Base-by-base conservation (phyloP, 2,113 vertebrate genomes). In the Xyrauchen texanus region DNA sequence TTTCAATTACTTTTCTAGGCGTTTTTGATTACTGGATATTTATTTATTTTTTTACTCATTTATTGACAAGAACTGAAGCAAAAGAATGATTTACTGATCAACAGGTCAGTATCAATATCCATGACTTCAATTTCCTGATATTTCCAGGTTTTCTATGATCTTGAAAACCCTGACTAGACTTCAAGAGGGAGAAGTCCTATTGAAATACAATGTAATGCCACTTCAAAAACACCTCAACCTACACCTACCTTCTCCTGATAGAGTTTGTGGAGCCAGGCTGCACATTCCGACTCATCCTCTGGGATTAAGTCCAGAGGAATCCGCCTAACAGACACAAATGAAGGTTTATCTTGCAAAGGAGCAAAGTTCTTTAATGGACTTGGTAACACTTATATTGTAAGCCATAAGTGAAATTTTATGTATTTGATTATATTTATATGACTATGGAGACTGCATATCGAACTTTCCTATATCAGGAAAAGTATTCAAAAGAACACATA, bases 161-260 rank as follows among this genome's bases (percentile, higher is more conserved):
- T 34, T 34, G 21, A 34, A 34, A 34, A 34, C 21, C 21, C 21
- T 34, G 21, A 34, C 21, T 34, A 34, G 21, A 3, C 21, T 34
- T 34, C 21, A 34, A 34, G 21, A 34, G 1, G 21, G 21, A 34
- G 3, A 34, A 34, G 21, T 34, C 21, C 21, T 15, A 34, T 47
- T 5, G 5, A 13, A 13, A 12, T 58, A n/a, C 13, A 58, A 58
- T 13, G 13, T 15, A 58, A n/a, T n/a, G 15, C 7, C 55, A 58
- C 53, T 12, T 13, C 13, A 11, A 57, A 2, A 58, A 15, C 55
- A 58, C 53, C 53, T 13, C 13, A 11, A 57, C 5, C 11, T 57
- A 57, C 62, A 61, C 89, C 86, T 67, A 98, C 98, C 94, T 99
- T 99, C 87, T 98, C 96, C 91, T 98, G 97, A 87, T 98, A 99